Evolutionary conservation across 2,113 vertebrate genomes (phyloP), one percentile per base, ranked within the genome.

Genomic region (Dendrocopos noguchii): DNA sequence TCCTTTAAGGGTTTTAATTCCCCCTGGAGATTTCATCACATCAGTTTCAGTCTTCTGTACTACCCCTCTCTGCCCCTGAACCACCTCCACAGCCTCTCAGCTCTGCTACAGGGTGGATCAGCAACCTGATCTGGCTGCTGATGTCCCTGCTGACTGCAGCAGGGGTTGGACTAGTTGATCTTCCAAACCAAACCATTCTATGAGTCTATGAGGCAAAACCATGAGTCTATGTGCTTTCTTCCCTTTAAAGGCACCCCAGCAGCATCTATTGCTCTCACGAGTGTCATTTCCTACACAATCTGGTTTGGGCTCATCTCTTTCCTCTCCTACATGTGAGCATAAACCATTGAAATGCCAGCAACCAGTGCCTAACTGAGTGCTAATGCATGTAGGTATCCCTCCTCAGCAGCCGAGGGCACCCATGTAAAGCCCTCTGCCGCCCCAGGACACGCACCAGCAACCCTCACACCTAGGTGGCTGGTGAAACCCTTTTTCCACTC

Each of bases 391-490:
- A 21, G 22, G 6, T 34, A 44, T 57, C 39, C 56, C 19, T 84
- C 27, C 71, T 24, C 55, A 34, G 73, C 39, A 65, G 44, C 65
- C 15, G 21, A 56, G 22, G 53, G 5, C 39, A 42, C 16, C 6
- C 25, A 12, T 2, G 9, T 14, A 42, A 68, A 82, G 25, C 12
- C 20, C 56, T 10, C 25, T 56, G 16, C 6, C 39, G 18, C 19
- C 6, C 13, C 5, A 3, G 46, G 46, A 21, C 52, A 46, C 0
- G 0, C 6, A 2, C 21, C 47, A 63, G 55, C 60, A 39, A 42
- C 2, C 21, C 53, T 86, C 87, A 57, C 44, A 27, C 29, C 15
- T 18, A 20, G 10, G n/a, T 6, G 12, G 21, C 25, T 44, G 24
- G 9, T 29, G 42, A 94, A 88, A 77, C 25, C 19, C 8, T 56